Conservation (phyloP, 2,797 vertebrate species). For the Cyprinodon diabolis region DNA sequence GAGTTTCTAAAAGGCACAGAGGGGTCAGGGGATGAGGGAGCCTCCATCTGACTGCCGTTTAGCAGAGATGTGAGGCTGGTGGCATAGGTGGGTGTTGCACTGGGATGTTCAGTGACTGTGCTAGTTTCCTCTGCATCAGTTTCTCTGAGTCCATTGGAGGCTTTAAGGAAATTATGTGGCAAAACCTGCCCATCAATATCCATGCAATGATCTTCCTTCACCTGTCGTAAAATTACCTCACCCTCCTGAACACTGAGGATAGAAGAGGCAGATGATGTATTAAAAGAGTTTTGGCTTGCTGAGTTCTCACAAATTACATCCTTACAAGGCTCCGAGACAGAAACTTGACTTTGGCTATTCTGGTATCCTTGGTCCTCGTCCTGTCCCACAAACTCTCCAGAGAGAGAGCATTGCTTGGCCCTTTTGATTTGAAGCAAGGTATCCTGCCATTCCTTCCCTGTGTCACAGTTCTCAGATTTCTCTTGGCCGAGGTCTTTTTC, state of each 20-base stretch:
- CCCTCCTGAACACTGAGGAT: slow-evolving; percentile 62
- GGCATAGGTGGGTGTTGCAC: slow-evolving; percentile 82
- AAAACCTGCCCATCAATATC: slow-evolving; percentile 73
- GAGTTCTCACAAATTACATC: slow-evolving; percentile 87
- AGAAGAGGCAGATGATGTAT: slow-evolving; percentile 46
- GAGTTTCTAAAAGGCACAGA: slow-evolving; percentile 97
- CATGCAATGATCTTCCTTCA: slow-evolving; percentile 41
- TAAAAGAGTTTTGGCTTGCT: slow-evolving; percentile 50
- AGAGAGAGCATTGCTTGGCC: slow-evolving; percentile 89
- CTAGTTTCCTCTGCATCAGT: slow-evolving; percentile 80
- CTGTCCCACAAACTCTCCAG: slow-evolving; percentile 87
- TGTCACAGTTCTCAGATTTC: slow-evolving; percentile 88
- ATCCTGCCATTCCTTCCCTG: slow-evolving; percentile 72
- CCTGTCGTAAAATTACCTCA: slow-evolving; percentile 69
- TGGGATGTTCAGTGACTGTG: slow-evolving; percentile 78
- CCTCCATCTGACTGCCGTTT: slow-evolving; percentile 85
- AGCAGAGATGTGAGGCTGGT: slow-evolving; percentile 80
- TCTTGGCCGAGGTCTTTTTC: slow-evolving; percentile 87
- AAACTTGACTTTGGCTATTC: slow-evolving; percentile 83
- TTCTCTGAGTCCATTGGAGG: slow-evolving; percentile 90
- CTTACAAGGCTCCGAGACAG: slow-evolving; percentile 76
- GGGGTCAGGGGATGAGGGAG: slow-evolving; percentile 84
- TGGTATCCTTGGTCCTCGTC: slow-evolving; percentile 81
- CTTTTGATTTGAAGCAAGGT: slow-evolving; percentile 89
- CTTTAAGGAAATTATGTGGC: slow-evolving; percentile 82